A percentile compares a stretch with the other conserved stretches of the same genome.
Conservation (phyloP, 2,797 vertebrate species). For the Sparidentex hasta region DNA sequence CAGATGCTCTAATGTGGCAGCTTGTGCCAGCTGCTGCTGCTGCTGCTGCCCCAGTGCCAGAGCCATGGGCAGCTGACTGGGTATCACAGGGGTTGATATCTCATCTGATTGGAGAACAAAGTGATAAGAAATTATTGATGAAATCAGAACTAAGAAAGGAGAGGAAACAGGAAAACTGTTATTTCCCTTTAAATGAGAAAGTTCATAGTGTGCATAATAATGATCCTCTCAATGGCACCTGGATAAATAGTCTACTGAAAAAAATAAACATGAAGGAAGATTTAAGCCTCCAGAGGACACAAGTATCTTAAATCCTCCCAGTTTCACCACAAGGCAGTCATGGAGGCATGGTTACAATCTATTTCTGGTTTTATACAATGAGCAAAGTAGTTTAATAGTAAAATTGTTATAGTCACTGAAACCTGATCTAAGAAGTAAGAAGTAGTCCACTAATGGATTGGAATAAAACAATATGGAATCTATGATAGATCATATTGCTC, state of each 20-base stretch:
- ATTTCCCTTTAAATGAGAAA: background rate
- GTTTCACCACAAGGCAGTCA: background rate
- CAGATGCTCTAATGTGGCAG: conserved; percentile 92
- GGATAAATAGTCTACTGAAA: background rate
- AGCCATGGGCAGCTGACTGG: conserved; percentile 86
- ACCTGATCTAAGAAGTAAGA: background rate
- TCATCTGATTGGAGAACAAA: conserved; percentile 83
- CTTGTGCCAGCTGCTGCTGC: conserved; percentile 85
- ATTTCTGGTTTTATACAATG: background rate
- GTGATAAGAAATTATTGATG: background rate
- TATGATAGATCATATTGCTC: background rate
- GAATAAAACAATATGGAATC: background rate
- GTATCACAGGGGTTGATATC: conserved; percentile 81
- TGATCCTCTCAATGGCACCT: background rate
- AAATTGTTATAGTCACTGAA: background rate
- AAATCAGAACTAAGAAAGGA: background rate
- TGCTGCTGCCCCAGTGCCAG: conserved; percentile 88
- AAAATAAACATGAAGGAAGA: background rate
- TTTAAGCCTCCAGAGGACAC: conserved; percentile 6
- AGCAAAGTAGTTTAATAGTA: background rate
- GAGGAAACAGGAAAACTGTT: background rate
- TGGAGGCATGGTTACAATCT: background rate
- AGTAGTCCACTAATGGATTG: background rate
- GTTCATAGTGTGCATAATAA: background rate
- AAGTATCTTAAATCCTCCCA: background rate